A percentile compares a stretch with the other conserved stretches of the same genome.
Conservation (phyloP, 1,140 invertebrate species). For the Drosophila eugracilis region DNA sequence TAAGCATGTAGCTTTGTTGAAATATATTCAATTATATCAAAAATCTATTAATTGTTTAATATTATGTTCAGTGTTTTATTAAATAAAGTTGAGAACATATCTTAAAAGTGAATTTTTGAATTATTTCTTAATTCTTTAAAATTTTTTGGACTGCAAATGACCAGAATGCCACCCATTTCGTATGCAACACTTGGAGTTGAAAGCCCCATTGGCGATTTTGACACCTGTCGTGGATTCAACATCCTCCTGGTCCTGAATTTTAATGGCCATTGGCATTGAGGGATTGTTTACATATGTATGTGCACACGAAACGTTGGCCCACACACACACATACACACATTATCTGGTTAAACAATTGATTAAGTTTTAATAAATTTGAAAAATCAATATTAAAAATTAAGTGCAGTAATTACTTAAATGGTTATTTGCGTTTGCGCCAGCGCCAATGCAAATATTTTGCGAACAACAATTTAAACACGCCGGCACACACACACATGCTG, state of each 20-base stretch:
- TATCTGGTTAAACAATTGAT: constrained; percentile 76
- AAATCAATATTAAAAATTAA: constrained; percentile 83
- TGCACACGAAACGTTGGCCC: no score
- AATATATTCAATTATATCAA: no score
- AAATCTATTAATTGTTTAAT: no score
- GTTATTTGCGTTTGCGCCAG: constrained; percentile 61
- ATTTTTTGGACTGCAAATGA: no score
- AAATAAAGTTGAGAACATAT: no score
- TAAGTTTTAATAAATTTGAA: constrained; percentile 81
- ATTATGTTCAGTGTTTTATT: no score
- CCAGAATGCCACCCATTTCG: not conserved
- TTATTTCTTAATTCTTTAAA: no score
- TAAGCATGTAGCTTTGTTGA: no score
- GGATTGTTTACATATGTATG: no score
- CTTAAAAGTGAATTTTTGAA: no score
- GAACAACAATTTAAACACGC: constrained; percentile 67
- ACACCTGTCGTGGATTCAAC: constrained; percentile 2
- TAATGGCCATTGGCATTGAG: not conserved
- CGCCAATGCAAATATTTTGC: constrained; percentile 76
- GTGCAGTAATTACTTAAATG: constrained; percentile 81
- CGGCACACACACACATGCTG: no score
- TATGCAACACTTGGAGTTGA: not conserved
- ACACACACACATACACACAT: constrained; percentile 4
- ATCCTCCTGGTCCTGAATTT: not conserved
- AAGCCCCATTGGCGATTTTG: not conserved